Evolutionary conservation across 23 tunicate genomes (phyloP).

Genomic region (Trididemnum nubilum): DNA sequence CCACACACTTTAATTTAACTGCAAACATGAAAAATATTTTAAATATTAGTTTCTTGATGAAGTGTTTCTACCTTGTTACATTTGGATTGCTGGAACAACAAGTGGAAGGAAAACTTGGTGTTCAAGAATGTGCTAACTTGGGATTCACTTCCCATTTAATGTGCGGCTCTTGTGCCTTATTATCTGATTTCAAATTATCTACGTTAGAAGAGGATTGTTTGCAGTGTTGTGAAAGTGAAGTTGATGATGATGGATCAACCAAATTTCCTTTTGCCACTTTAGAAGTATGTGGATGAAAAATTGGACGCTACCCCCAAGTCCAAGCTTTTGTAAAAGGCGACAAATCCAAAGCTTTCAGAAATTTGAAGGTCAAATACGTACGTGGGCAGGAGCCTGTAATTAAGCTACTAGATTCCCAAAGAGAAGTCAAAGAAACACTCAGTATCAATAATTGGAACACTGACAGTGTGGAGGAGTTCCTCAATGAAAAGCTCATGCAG

Average conservation of each 20-base stretch:
- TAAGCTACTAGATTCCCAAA: slow-evolving; percentile 59
- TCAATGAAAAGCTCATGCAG: slow-evolving; percentile 56
- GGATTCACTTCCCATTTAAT: slow-evolving; percentile 66
- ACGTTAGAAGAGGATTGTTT: slow-evolving; percentile 60
- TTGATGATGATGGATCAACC: slow-evolving; percentile 52
- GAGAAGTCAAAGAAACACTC: slow-evolving; percentile 78
- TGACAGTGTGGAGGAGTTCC: slow-evolving; percentile 83
- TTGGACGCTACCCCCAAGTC: slow-evolving; percentile 99
- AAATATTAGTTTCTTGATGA: not conserved
- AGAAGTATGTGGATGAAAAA: slow-evolving; percentile 97
- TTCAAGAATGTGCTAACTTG: slow-evolving; percentile 50
- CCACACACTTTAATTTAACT: no score
- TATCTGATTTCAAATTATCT: slow-evolving; percentile 45
- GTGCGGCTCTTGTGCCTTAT: slow-evolving; percentile 67
- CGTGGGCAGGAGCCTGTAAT: slow-evolving; percentile 83
- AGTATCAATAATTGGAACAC: slow-evolving; percentile 76
- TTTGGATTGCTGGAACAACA: not conserved
- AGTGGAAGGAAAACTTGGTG: not conserved
- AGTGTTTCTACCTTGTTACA: not conserved
- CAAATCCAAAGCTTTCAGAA: slow-evolving; percentile 75
- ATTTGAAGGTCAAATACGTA: slow-evolving; percentile 73
- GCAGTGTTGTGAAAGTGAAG: slow-evolving; percentile 75
- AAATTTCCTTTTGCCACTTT: slow-evolving; percentile 67
- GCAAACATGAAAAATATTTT: no score
- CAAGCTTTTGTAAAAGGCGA: slow-evolving; percentile 94